These are phyloP conservation scores for Ovis aries DNA, from an alignment of 2,113 vertebrate species.

Conservation along the genomic window DNA sequence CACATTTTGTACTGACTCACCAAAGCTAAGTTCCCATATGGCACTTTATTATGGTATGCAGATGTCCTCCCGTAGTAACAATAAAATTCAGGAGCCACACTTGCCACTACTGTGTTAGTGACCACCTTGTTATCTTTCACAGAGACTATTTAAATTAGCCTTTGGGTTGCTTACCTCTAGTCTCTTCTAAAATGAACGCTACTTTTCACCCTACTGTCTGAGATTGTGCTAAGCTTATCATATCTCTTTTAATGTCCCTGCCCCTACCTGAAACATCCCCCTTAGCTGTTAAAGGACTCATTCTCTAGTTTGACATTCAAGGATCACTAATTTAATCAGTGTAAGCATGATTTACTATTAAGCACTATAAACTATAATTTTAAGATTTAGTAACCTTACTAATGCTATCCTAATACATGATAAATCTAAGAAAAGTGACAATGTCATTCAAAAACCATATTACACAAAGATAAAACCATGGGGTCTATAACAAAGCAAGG, in stretches of 20 bases:
- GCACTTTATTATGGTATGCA: neutral
- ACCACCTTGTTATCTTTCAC: neutral
- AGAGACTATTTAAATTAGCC: neutral
- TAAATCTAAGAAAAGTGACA: neutral
- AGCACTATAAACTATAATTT: neutral
- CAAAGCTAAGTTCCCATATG: neutral
- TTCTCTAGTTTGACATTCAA: constrained; percentile 11
- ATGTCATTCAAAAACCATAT: neutral
- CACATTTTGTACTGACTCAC: neutral
- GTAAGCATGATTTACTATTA: neutral
- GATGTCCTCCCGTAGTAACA: neutral
- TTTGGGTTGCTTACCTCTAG: neutral
- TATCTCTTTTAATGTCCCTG: neutral
- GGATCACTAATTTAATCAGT: constrained; percentile 4
- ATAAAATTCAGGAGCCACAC: neutral
- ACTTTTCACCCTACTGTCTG: neutral
- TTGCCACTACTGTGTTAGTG: neutral
- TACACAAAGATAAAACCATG: neutral
- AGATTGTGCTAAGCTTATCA: neutral
- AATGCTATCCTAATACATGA: neutral
- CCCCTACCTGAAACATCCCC: neutral
- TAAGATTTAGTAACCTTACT: constrained; percentile 19
- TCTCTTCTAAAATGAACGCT: neutral
- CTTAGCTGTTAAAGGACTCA: neutral
- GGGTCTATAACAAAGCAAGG: neutral